A percentile compares a stretch with the other conserved stretches of the same genome.
Conservation (phyloP, 2,888 invertebrate genomes). For the Zootermopsis nevadensis region DNA sequence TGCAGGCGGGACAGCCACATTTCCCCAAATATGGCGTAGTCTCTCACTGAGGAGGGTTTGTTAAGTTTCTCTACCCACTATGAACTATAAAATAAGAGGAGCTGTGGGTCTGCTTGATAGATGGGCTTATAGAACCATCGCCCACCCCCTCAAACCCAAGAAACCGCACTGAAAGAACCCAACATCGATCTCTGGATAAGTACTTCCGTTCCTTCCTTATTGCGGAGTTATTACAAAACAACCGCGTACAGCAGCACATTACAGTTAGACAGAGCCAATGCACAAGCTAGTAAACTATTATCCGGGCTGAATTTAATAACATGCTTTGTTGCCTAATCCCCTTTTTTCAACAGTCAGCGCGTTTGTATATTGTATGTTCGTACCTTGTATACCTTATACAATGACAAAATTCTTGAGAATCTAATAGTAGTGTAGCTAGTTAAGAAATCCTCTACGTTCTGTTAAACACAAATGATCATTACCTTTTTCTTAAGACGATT, state of each 20-base stretch:
- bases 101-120: neutral
- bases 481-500: too few species aligned
- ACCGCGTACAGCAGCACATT: neutral
- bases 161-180: neutral
- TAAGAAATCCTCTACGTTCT: too few species aligned
- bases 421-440: too few species aligned
- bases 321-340: constrained; percentile 8
- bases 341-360: too few species aligned
- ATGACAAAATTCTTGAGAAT: too few species aligned
- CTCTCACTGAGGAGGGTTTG: neutral
- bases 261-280: neutral
- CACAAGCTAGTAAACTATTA: neutral
- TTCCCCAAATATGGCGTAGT: neutral
- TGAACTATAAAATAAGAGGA: constrained; percentile 12
- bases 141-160: too few species aligned
- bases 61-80: constrained; percentile 1
- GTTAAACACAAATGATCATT: too few species aligned
- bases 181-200: neutral
- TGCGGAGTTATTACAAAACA: neutral
- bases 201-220: neutral
- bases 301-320: neutral
- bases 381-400: neutral
- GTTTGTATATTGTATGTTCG: too few species aligned
- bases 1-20: neutral
- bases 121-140: neutral